Base-by-base conservation (phyloP, 1,140 invertebrate genomes). In the Colletes latitarsis region DNA sequence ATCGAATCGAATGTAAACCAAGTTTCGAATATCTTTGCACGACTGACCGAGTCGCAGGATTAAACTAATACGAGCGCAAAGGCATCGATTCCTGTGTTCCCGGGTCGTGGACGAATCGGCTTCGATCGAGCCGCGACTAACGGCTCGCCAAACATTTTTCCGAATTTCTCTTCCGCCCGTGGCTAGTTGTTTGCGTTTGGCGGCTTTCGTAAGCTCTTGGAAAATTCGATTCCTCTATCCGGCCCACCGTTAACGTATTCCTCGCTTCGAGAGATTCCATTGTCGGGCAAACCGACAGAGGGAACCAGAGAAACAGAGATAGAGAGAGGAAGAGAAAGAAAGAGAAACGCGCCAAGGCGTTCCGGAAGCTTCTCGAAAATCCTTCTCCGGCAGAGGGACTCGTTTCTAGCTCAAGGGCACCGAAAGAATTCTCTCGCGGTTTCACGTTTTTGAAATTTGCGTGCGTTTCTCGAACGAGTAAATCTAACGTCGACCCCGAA, bases 201-300 rank as follows among this genome's bases (percentile, higher is more conserved):
- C 30, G 30, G 30, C 30, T 30, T 30, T 30, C 30, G 30, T 30
- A 30, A 30, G 30, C 30, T 30, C 30, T 30, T 30, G 30, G 30
- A 30, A 30, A 30, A 30, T 30, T 30, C 30, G 30, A 30, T 30
- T 30, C 30, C 30, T 30, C 30, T 30, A 30, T 30, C 30, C 30
- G 30, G 30, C 30, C 30, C 30, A 30, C 30, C 30, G 30, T 30
- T 30, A 30, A 30, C 73, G 52, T 69, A 60, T 60, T 70, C 21
- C 64, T 4, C 53, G 46, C 14, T 6, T 21, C 46, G 17, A 39
- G 0, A 17, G 41, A 57, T 77, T 77, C 67, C 68, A 77, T 58
- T 39, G 30, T 14, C 15, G 4, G 3, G 2, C 21, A 2, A 30
- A 30, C 30, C 30, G 30, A 30, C 30, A 30, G 30, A 30, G 30